Base-by-base conservation (phyloP, 2,797 vertebrate genomes). In the Gobionotothen gibberifrons region DNA sequence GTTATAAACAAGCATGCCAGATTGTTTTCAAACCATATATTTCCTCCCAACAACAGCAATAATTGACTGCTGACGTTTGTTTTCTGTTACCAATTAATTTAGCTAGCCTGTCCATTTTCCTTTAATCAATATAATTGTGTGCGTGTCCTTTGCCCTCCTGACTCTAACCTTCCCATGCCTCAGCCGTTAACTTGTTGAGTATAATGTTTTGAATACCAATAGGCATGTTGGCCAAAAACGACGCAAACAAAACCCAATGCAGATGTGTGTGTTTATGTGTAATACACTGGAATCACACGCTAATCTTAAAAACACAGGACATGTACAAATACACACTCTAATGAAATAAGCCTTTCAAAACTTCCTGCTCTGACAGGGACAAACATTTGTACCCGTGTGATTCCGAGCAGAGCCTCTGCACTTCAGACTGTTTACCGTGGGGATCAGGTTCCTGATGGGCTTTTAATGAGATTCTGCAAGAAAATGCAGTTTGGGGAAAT, bases 391-490 rank as follows among this genome's bases (percentile, higher is more conserved):
- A 19, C 3, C 36, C 42, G 21, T 51, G 47, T 70, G 86, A 83
- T 79, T 36, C 58, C 53, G 75, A 78, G 74, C 77, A 60, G 78
- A 78, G 72, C 65, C 17, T 64, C 76, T 56, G 72, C 76, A 29
- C 53, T 13, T 59, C 54, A 66, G 70, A 52, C 52, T 76, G 81
- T 83, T 85, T 71, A 75, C 72, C 51, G 1, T 19, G 69, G 46
- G 57, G 82, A 80, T 85, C 78, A 12, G 58, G 70, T 69, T 85
- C 74, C 81, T 73, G 81, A 88, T 69, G 2, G 76, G 57, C 78
- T 88, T 89, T 71, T 86, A 84, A 90, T 88, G 83, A 85, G 79
- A 79, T 81, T 81, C 72, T 51, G 51, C 67, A 54, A 67, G 75
- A 72, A 86, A 78, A 78, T 75, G 73, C 52, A 75, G 70, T 82